Percentiles rank a stretch among this genome's conserved stretches.
phyloP scores from a whole-genome alignment of 2,797 vertebrate species.

The Chaenodraco wilsoni region DNA sequence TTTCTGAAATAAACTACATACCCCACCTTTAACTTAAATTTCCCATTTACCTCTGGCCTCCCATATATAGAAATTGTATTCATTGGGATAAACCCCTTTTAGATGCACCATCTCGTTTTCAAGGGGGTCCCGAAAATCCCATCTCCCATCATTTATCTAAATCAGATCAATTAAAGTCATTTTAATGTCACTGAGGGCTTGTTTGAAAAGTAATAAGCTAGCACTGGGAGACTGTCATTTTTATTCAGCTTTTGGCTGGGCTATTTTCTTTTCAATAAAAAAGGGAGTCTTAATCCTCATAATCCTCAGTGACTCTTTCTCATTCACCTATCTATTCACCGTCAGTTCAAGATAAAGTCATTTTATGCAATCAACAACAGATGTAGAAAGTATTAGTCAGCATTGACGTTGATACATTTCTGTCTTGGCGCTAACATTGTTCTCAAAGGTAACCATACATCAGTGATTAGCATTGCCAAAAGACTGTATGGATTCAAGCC shows the following conservation, averaged over 20 bases:
- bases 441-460: constrained; percentile 39
- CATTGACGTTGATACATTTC: constrained; percentile 34
- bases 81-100: too few relatives aligned
- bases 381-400: constrained; percentile 48
- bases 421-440: constrained; percentile 24
- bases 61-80: too few relatives aligned
- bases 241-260: constrained; percentile 22
- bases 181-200: background rate
- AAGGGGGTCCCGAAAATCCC: too few relatives aligned
- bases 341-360: constrained; percentile 17
- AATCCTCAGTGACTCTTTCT: constrained; percentile 27
- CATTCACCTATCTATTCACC: constrained; percentile 10
- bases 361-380: constrained; percentile 38
- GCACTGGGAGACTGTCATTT: constrained; percentile 21
- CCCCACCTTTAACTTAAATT: background rate
- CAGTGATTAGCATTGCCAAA: constrained; percentile 31
- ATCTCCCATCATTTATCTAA: constrained; percentile 28
- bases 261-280: constrained; percentile 26
- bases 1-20: too few relatives aligned
- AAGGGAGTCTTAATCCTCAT: background rate
- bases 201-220: constrained; percentile 24
- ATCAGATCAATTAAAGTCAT: constrained; percentile 34
- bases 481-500: constrained; percentile 25
- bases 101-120: too few relatives aligned
- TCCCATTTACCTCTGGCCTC: background rate